Conservation (phyloP, 2,888 invertebrate species). For the Gryllus longicercus region DNA sequence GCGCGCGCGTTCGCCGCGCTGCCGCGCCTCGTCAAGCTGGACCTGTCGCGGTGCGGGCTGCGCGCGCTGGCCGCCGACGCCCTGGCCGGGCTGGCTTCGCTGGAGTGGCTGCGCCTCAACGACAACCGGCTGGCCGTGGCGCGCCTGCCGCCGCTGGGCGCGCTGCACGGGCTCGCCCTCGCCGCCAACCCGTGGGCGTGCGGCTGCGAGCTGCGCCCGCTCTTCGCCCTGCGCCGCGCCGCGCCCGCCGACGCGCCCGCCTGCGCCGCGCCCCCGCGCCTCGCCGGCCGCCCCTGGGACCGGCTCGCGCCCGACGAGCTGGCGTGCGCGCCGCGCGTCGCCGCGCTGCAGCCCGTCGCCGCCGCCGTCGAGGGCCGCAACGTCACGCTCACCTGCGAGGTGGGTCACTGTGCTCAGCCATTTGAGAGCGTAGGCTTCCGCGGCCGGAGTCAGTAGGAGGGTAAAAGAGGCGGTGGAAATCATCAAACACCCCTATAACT, state of each 20-base stretch:
- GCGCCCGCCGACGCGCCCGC: neutral
- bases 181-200: slow-evolving; percentile 6
- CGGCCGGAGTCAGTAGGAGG: too few species aligned
- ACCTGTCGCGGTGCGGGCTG: slow-evolving; percentile 70
- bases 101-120: slow-evolving; percentile 17
- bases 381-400: neutral
- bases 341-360: neutral
- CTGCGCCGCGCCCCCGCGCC: neutral
- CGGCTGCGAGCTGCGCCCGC: slow-evolving; percentile 10
- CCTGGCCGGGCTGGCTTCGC: slow-evolving; percentile 47
- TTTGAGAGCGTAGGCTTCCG: too few species aligned
- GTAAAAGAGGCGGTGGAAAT: too few species aligned
- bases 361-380: slow-evolving; percentile 2
- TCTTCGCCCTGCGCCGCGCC: neutral
- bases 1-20: slow-evolving; percentile 53
- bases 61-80: slow-evolving; percentile 64
- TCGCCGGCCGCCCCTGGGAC: neutral
- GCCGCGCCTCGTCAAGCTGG: slow-evolving; percentile 67
- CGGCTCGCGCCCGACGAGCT: neutral
- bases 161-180: neutral
- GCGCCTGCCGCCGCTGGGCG: neutral
- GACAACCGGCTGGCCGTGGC: neutral
- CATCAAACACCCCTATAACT: too few species aligned
- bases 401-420: neutral
- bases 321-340: slow-evolving; percentile 4